Evolutionary conservation across 2,113 vertebrate genomes (phyloP).

Genomic region (Madoqua kirkii): DNA sequence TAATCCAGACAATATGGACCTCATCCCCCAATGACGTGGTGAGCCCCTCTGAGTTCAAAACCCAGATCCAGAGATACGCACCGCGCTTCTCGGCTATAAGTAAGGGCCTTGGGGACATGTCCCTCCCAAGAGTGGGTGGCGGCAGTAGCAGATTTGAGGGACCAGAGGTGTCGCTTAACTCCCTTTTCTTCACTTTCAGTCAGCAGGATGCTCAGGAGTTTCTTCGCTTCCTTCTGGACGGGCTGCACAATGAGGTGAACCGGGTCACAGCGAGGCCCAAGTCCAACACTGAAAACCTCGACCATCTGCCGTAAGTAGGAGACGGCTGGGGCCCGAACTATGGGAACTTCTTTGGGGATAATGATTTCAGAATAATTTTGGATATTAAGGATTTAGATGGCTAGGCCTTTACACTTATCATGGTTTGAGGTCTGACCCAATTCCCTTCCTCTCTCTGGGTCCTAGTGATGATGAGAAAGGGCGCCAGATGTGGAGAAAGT

Average conservation of each 20-base stretch:
- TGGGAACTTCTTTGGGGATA: neutral
- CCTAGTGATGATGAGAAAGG: constrained; percentile 93
- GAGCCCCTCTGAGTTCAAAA: constrained; percentile 95
- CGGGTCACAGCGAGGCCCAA: constrained; percentile 83
- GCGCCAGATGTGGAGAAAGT: constrained; percentile 94
- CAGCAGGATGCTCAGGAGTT: constrained; percentile 99
- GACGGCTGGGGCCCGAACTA: neutral
- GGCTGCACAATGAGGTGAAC: constrained; percentile 96
- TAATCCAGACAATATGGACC: constrained; percentile 93
- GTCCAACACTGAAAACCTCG: constrained; percentile 82
- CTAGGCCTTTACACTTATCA: neutral
- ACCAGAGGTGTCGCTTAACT: neutral
- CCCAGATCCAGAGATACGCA: constrained; percentile 93
- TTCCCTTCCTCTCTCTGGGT: neutral
- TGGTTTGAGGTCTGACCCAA: neutral
- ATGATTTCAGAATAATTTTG: neutral
- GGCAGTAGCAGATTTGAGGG: rapidly evolving
- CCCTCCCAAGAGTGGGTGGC: neutral
- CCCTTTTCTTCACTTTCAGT: constrained; percentile 76
- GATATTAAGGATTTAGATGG: neutral
- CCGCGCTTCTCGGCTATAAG: constrained; percentile 96
- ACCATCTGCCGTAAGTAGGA: constrained; percentile 90
- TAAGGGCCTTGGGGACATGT: constrained; percentile 73
- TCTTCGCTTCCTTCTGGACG: constrained; percentile 92
- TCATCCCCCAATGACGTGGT: constrained; percentile 88